phyloP scores from a whole-genome alignment of 1,140 invertebrate genomes.

The Pogonognathellus flavescens region DNA sequence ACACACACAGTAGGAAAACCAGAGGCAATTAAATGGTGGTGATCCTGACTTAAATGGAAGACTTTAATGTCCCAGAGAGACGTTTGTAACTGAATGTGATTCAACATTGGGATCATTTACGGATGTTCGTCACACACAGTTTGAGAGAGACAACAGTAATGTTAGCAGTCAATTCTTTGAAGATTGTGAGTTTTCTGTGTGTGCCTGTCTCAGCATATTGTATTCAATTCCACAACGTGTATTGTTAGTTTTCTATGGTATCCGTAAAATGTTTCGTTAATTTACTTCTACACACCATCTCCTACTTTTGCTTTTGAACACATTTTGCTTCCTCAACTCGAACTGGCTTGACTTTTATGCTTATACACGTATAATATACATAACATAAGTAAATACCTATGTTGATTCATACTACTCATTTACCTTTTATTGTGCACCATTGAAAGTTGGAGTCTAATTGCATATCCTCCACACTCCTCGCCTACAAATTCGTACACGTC shows the following conservation, averaged over 20 bases:
- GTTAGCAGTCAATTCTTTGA: not conserved
- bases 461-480: too few species aligned
- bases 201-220: not conserved
- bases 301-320: conserved; percentile 33
- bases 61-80: not conserved
- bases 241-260: not conserved
- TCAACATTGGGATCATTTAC: conserved; percentile 21
- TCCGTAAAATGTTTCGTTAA: not conserved
- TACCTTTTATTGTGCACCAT: too few species aligned
- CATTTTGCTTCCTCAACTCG: conserved; percentile 30
- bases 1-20: not conserved
- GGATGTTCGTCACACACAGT: conserved; percentile 40
- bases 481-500: too few species aligned
- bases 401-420: too few species aligned
- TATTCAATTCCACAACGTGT: not conserved
- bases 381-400: too few species aligned
- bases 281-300: not conserved
- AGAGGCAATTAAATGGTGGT: not conserved
- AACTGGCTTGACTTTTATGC: not conserved
- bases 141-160: conserved; percentile 36
- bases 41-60: not conserved
- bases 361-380: too few species aligned
- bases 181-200: not conserved
- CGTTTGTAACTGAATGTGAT: not conserved
- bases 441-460: too few species aligned